These are phyloP conservation scores for Drosophila setosimentum DNA, from an alignment of 2,888 invertebrate genomes.

Conservation along the genomic window DNA sequence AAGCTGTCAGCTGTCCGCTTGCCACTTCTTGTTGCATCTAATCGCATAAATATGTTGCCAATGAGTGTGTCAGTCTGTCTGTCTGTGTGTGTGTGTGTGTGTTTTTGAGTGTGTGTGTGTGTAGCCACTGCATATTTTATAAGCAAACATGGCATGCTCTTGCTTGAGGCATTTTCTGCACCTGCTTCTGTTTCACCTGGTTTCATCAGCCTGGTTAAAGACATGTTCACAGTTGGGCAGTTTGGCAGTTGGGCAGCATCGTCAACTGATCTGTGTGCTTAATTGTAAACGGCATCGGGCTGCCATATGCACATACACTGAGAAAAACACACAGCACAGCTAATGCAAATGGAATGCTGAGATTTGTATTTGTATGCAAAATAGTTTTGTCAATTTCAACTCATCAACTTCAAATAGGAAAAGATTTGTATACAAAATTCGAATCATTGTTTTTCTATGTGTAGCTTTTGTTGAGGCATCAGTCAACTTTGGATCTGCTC, in stretches of 20 bases:
- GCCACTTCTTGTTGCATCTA: conserved; percentile 72
- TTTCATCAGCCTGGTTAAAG: conserved; percentile 5
- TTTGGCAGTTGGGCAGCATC: conserved; percentile 21
- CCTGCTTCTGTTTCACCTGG: conserved; percentile 6
- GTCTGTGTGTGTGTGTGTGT: conserved; percentile 34
- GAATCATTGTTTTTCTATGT: not conserved
- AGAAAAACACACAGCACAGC: not conserved
- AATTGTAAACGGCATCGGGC: not conserved
- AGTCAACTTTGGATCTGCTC: conserved; percentile 29
- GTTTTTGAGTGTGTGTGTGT: conserved; percentile 13
- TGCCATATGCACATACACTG: not conserved
- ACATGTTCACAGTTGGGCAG: conserved; percentile 11
- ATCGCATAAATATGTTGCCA: conserved; percentile 80
- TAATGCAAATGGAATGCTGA: not conserved
- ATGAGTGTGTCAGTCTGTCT: conserved; percentile 37
- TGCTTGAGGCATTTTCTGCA: conserved; percentile 21
- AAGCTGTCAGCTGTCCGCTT: conserved; percentile 58
- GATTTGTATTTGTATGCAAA: not conserved
- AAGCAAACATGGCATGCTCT: conserved; percentile 58
- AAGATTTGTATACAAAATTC: not conserved
- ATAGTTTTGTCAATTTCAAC: not conserved
- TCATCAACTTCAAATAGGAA: not conserved
- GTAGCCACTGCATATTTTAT: conserved; percentile 73
- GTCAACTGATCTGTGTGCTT: conserved; percentile 11
- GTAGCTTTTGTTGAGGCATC: conserved; percentile 2